These are phyloP conservation scores for Bettongia penicillata DNA, from an alignment of 2,113 vertebrate genomes.

Conservation along the genomic window DNA sequence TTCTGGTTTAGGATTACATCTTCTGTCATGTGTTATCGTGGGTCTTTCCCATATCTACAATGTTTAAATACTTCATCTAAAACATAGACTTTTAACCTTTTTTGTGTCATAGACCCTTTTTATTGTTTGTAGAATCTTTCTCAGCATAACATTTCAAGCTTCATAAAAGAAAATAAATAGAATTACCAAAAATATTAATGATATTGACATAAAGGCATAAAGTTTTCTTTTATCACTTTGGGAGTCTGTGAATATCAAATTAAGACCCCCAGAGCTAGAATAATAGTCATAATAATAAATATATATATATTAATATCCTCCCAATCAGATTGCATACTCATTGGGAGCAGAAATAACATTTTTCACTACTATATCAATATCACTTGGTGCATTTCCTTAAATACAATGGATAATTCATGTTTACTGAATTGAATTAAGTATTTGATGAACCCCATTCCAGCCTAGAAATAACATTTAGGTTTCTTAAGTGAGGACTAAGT, in stretches of 20 bases:
- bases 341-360: background rate
- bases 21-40: background rate
- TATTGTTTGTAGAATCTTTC: background rate
- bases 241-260: background rate
- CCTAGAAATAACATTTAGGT: background rate
- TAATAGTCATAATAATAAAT: too few relatives aligned
- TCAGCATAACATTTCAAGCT: background rate
- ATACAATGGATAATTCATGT: background rate
- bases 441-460: background rate
- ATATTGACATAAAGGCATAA: background rate
- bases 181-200: background rate
- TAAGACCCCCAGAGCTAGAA: background rate
- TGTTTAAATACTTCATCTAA: background rate
- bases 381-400: background rate
- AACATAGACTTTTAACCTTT: background rate
- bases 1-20: background rate
- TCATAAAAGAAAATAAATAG: background rate
- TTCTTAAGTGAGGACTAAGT: background rate
- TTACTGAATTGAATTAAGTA: background rate
- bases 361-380: background rate
- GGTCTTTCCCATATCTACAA: background rate
- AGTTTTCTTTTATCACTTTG: too few relatives aligned
- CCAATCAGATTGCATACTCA: background rate
- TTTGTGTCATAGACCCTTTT: background rate
- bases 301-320: background rate